Conservation (phyloP, 2,113 vertebrate genomes). For the Ciconia stormi region DNA sequence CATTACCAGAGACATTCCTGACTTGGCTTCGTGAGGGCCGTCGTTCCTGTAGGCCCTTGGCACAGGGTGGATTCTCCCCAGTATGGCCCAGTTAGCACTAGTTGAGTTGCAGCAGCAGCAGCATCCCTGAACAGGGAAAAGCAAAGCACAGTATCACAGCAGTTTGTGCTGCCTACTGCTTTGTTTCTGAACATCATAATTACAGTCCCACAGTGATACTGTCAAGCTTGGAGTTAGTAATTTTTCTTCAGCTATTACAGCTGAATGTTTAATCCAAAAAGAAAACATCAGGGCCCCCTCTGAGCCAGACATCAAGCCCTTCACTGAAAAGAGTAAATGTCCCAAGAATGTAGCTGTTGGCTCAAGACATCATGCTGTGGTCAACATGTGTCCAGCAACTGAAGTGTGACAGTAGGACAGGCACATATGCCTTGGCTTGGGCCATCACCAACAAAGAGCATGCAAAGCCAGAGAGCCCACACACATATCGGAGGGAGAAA, state of each 20-base stretch:
- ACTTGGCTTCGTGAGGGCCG: background rate
- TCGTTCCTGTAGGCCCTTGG: background rate
- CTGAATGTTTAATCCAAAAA: background rate
- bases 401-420: background rate
- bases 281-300: background rate
- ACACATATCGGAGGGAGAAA: background rate
- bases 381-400: background rate
- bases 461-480: background rate
- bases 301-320: background rate
- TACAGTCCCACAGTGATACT: background rate
- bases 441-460: background rate
- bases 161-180: background rate
- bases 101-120: background rate
- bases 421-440: background rate
- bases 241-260: slow-evolving; percentile 2
- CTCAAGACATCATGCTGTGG: background rate
- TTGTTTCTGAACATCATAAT: slow-evolving; percentile 9
- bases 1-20: background rate
- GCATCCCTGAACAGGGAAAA: background rate
- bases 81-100: background rate
- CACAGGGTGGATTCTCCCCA: background rate
- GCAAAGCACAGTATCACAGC: background rate
- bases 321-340: background rate
- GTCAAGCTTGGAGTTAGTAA: background rate
- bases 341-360: background rate